Base-by-base conservation (phyloP, 2,113 vertebrate genomes). In the Cryptomyrus ogoouensis region DNA sequence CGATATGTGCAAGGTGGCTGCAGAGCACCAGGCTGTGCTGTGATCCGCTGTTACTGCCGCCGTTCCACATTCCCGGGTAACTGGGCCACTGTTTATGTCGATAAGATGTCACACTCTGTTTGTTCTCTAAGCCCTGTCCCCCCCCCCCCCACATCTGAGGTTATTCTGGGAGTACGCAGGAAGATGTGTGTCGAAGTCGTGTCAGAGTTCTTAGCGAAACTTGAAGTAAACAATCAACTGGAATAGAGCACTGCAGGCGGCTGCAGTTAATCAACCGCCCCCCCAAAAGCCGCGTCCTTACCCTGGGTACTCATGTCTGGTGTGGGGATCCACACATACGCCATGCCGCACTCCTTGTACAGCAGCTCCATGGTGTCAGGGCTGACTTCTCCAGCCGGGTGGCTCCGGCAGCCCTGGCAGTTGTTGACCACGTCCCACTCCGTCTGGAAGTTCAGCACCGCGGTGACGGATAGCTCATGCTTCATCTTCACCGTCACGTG, bases 251-350 rank as follows among this genome's bases (percentile, higher is more conserved):
- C 50, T 56, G 35, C 70, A 39, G 70, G 35, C 15, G 2, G 31
- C 70, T 39, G 35, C 15, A 77, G 70, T 42, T 77, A 77, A 77
- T 17, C 35, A 77, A 8, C 4, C 31, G 31, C 70, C 42, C 83
- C 42, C 19, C 0, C 5, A 0, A 12, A 42, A 31, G 15, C 83
- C 2, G 5, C n/a, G 5, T n/a, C 1, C 92, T 95, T 92, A 99
- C 98, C 98, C 94, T 98, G 97, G 0, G 98, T 99, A 94, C 98
- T 99, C 98, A 99, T 99, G 88, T 99, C 98, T 0, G 97, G 96
- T 0, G 98, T 99, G 6, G 98, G 98, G 91, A 99, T 95, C 98
- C 98, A 99, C 92, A 99, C 94, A 84, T 99, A 99, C 42, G 92
- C 96, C 90, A 99, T 93, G 62, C 97, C 97, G 91, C 95, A 96